phyloP scores from a whole-genome alignment of 2,113 vertebrate genomes.

The Isurus oxyrinchus region DNA sequence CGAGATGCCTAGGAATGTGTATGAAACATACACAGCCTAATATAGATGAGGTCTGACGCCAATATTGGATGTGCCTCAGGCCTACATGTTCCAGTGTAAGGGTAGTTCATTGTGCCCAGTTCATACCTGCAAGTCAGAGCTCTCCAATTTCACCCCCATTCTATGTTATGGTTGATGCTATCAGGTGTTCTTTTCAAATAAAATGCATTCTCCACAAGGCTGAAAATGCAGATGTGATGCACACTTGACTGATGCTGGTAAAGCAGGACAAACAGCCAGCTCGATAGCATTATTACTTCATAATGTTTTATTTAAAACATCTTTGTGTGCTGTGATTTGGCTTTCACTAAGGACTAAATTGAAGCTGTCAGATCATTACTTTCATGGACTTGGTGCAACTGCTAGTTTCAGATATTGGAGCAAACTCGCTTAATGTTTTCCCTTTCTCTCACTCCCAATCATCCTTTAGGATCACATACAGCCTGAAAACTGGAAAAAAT shows the following conservation, averaged over 20 bases:
- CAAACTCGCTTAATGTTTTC: neutral
- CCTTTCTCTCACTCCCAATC: neutral
- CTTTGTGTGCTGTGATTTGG: neutral
- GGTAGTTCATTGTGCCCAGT: neutral
- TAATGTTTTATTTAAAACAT: neutral
- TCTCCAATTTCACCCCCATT: constrained; percentile 7
- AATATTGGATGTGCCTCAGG: neutral
- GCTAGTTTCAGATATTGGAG: neutral
- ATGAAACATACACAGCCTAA: neutral
- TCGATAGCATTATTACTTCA: neutral
- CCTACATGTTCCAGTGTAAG: neutral
- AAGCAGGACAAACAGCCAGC: neutral
- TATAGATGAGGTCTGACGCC: neutral
- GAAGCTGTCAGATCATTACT: neutral
- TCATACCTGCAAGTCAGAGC: neutral
- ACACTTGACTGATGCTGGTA: neutral
- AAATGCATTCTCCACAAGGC: neutral
- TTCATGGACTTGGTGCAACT: neutral
- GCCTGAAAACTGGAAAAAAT: neutral
- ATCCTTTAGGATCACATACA: neutral
- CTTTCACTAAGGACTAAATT: neutral
- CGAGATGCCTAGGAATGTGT: neutral
- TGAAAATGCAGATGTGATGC: neutral
- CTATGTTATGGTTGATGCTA: too few species aligned
- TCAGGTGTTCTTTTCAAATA: neutral